Percentiles rank a stretch among this genome's conserved stretches.
These are phyloP conservation scores for Enhydra lutris DNA, from an alignment of 2,113 vertebrate species.

Conservation along the genomic window DNA sequence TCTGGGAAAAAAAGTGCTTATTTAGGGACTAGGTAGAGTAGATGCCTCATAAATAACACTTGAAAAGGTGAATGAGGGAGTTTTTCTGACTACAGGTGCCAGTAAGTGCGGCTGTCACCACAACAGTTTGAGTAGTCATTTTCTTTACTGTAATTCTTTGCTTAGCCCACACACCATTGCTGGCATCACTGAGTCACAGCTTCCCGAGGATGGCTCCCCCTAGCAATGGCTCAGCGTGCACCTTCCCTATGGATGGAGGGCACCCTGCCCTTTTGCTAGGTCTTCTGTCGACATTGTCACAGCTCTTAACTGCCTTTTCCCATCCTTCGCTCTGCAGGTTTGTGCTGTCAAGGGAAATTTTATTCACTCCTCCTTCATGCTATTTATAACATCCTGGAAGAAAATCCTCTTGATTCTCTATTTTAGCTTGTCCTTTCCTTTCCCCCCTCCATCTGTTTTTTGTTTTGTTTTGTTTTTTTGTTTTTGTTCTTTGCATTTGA, in stretches of 20 bases:
- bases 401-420: neutral
- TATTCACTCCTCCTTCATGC: neutral
- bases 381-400: neutral
- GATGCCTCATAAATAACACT: constrained; percentile 1
- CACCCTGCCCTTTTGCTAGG: neutral
- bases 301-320: neutral
- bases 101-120: constrained; percentile 4
- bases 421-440: neutral
- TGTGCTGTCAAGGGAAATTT: neutral
- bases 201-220: neutral
- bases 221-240: neutral
- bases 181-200: constrained; percentile 54
- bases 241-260: neutral
- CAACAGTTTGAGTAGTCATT: neutral
- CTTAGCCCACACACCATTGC: constrained; percentile 17
- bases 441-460: neutral
- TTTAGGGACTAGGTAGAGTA: constrained; percentile 16
- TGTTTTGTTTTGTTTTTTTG: neutral
- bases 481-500: neutral
- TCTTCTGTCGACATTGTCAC: accelerated
- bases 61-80: constrained; percentile 17
- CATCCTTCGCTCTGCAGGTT: neutral
- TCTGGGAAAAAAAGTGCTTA: neutral
- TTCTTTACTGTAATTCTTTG: constrained; percentile 37
- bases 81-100: constrained; percentile 38